These are phyloP conservation scores for Leuciscus idus DNA, from an alignment of 2,113 vertebrate species.

Conservation along the genomic window DNA sequence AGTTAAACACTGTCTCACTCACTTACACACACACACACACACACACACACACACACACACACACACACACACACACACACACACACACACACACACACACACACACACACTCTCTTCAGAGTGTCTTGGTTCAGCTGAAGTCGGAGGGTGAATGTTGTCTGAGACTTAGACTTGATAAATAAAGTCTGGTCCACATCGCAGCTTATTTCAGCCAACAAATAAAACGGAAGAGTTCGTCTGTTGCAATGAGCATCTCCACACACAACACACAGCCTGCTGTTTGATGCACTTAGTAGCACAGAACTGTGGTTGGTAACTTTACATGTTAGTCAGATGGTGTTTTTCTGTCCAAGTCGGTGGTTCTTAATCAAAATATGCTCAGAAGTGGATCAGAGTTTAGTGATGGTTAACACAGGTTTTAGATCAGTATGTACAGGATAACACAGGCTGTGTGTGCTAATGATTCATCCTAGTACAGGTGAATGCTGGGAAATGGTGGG, in stretches of 20 bases:
- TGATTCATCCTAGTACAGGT: neutral
- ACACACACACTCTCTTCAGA: neutral
- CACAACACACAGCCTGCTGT: neutral
- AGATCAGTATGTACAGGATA: neutral
- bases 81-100: neutral
- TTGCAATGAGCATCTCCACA: neutral
- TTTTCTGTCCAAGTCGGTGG: neutral
- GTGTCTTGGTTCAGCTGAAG: neutral
- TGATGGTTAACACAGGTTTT: neutral
- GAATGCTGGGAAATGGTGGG: conserved; percentile 1
- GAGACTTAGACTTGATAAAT: neutral
- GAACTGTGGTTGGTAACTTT: neutral
- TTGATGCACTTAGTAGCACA: neutral
- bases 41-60: no score
- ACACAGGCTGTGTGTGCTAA: neutral
- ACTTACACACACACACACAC: neutral
- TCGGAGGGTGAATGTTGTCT: neutral
- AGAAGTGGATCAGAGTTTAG: neutral
- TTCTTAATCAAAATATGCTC: neutral
- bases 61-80: no score
- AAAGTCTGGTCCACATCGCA: neutral
- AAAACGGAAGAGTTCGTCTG: neutral
- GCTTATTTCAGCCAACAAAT: neutral
- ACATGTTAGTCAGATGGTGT: neutral
- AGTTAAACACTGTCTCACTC: conserved; percentile 24